Conservation (phyloP, 2,888 invertebrate genomes). For the Drosophila anomalata region DNA sequence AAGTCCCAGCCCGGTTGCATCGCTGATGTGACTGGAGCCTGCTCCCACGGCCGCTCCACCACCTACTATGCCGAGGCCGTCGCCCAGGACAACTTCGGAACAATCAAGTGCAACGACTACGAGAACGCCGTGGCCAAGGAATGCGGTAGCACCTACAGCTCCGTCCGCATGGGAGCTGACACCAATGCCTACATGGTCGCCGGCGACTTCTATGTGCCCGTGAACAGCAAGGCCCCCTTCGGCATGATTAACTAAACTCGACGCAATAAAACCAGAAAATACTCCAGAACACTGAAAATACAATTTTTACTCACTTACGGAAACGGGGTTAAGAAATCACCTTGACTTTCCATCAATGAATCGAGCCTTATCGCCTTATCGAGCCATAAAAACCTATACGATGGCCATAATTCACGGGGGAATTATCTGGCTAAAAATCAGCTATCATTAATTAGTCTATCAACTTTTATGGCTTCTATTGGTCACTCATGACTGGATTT, state of each 20-base stretch:
- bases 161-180: constrained; percentile 78
- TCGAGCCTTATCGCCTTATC: too few relatives aligned
- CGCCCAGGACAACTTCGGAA: constrained; percentile 69
- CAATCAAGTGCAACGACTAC: constrained; percentile 73
- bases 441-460: constrained; percentile 8
- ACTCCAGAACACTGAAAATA: neutral
- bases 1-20: constrained; percentile 85
- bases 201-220: constrained; percentile 81
- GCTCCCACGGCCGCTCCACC: constrained; percentile 84
- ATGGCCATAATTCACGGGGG: constrained; percentile 2
- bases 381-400: neutral
- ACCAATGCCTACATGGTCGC: constrained; percentile 71
- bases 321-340: neutral
- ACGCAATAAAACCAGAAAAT: neutral
- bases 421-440: constrained; percentile 7
- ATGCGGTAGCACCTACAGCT: constrained; percentile 69
- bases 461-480: constrained; percentile 23
- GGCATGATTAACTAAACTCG: constrained; percentile 63
- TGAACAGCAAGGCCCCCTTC: constrained; percentile 79
- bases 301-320: neutral
- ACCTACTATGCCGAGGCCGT: constrained; percentile 84
- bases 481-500: constrained; percentile 4
- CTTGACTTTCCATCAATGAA: neutral
- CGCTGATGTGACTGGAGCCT: constrained; percentile 81
- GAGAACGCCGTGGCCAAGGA: constrained; percentile 61